Percentiles rank a stretch among this genome's conserved stretches.
phyloP scores from a whole-genome alignment of 2,888 invertebrate species.

The Rhagophthalmus giganteus region DNA sequence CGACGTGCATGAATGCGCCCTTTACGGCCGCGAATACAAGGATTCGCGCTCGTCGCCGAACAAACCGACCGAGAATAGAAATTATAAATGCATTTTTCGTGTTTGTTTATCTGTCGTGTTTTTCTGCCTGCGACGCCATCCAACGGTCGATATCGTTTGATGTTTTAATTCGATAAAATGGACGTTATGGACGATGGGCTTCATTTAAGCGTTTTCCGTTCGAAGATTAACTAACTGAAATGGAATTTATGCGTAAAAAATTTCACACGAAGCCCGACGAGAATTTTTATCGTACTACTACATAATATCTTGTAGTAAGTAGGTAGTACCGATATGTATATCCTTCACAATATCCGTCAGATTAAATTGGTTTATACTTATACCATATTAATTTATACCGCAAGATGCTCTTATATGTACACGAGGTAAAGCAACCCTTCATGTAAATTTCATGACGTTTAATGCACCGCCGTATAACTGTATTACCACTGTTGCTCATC shows the following conservation, averaged over 20 bases:
- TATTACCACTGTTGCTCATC: conserved; percentile 48
- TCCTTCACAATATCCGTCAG: conserved; percentile 14
- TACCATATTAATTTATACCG: conserved; percentile 30
- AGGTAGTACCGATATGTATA: no score
- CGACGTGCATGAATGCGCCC: conserved; percentile 24
- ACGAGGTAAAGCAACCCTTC: conserved; percentile 43
- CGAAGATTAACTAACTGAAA: conserved; percentile 11
- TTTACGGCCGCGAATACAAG: conserved; percentile 24
- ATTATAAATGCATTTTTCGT: conserved; percentile 32
- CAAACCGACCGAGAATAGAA: conserved; percentile 30
- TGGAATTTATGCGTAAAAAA: conserved; percentile 12
- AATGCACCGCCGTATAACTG: conserved; percentile 54
- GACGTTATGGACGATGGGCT: conserved; percentile 17
- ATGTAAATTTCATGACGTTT: conserved; percentile 55
- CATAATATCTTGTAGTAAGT: conserved; percentile 6
- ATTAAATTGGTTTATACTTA: conserved; percentile 23
- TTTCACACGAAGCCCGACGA: conserved; percentile 12
- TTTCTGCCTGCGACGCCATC: conserved; percentile 12
- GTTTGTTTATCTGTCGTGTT: conserved; percentile 22
- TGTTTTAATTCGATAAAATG: conserved; percentile 22
- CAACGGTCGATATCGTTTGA: conserved; percentile 26
- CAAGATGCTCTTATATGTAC: conserved; percentile 31
- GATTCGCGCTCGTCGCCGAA: conserved; percentile 25
- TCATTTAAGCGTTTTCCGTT: conserved; percentile 16
- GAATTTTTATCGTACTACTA: conserved; percentile 14